Evolutionary conservation across 2,113 vertebrate species (phyloP).

Genomic region (Kryptolebias marmoratus): DNA sequence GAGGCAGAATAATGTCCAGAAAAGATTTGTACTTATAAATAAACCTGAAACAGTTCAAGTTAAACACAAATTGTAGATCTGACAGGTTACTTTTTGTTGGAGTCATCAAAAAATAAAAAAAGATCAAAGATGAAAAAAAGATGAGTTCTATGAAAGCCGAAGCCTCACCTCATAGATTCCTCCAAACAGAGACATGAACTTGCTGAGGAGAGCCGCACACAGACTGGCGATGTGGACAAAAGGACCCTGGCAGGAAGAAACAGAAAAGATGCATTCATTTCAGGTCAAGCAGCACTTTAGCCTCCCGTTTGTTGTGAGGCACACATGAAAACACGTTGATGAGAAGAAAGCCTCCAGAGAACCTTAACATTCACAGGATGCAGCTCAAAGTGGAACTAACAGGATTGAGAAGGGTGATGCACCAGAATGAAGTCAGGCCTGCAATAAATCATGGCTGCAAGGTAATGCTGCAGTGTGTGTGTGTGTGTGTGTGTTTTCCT

Average conservation of each 20-base stretch:
- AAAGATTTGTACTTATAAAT: background rate
- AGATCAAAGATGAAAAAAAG: background rate
- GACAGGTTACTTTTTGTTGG: background rate
- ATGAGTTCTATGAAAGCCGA: background rate
- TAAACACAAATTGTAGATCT: background rate
- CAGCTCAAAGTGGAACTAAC: constrained; percentile 46
- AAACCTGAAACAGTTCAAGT: background rate
- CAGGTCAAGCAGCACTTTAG: background rate
- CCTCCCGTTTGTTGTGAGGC: background rate
- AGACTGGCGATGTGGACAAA: constrained; percentile 97
- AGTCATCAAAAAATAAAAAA: background rate
- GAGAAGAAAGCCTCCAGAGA: constrained; percentile 8
- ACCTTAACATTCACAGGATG: constrained; percentile 34
- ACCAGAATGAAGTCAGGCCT: constrained; percentile 23
- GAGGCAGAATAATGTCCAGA: too few species aligned
- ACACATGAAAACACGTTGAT: constrained; percentile 16
- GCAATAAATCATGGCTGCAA: constrained; percentile 14
- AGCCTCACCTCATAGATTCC: constrained; percentile 93
- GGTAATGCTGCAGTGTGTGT: constrained; percentile 7
- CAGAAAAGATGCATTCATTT: background rate
- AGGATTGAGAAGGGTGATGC: constrained; percentile 47
- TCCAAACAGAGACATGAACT: constrained; percentile 96
- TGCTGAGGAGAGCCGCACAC: constrained; percentile 94
- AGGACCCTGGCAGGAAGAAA: constrained; percentile 83
- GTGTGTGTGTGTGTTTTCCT: constrained; percentile 4